phyloP scores from a whole-genome alignment of 2,113 vertebrate species.

The Daphoenositta chrysoptera region DNA sequence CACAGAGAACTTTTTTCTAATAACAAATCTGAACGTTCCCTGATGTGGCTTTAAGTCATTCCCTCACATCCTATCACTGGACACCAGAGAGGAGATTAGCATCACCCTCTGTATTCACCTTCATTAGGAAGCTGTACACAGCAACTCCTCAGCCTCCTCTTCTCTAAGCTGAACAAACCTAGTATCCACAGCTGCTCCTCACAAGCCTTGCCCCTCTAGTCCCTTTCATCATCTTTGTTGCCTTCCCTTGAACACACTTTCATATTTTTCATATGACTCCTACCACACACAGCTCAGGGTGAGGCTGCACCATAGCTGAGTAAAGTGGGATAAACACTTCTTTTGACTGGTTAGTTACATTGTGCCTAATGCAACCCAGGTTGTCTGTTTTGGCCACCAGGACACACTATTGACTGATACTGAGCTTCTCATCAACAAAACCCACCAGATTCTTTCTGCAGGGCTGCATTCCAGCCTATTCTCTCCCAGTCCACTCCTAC shows the following conservation, averaged over 20 bases:
- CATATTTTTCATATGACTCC: neutral
- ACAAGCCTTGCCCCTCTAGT: neutral
- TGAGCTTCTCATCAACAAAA: neutral
- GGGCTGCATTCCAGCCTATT: neutral
- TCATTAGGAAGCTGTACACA: neutral
- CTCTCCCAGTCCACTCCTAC: neutral
- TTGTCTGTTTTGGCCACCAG: neutral
- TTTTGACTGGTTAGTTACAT: neutral
- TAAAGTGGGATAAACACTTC: neutral
- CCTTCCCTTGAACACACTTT: neutral
- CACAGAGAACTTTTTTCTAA: neutral
- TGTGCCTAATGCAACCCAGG: neutral
- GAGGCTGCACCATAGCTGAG: neutral
- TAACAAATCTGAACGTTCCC: neutral
- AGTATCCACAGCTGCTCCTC: neutral
- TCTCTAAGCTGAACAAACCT: neutral
- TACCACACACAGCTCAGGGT: neutral
- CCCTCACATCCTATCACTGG: neutral
- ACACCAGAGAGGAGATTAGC: neutral
- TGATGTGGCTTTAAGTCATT: neutral
- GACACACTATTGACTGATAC: neutral
- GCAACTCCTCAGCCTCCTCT: neutral
- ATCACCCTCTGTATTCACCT: rapidly evolving
- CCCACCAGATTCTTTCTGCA: neutral
- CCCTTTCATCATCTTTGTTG: neutral